These are phyloP conservation scores for Hoplodrina ambigua DNA, from an alignment of 2,888 invertebrate species.

Conservation along the genomic window DNA sequence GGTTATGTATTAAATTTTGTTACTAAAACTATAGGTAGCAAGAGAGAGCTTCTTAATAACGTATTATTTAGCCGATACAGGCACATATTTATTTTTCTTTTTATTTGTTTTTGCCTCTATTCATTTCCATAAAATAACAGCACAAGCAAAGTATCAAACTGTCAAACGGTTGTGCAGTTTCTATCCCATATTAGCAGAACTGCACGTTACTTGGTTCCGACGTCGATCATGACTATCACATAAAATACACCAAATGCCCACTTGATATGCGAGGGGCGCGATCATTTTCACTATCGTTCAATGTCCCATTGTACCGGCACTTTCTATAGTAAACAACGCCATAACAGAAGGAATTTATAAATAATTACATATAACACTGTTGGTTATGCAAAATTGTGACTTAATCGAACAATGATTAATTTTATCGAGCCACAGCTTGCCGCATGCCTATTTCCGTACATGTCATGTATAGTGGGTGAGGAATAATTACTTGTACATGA, in stretches of 20 bases:
- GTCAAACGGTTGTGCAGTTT: slow-evolving; percentile 51
- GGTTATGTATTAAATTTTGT: too few relatives aligned
- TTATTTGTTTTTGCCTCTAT: too few relatives aligned
- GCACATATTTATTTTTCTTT: too few relatives aligned
- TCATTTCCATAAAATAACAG: slow-evolving; percentile 5
- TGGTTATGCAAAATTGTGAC: slow-evolving; percentile 64
- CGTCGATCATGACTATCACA: slow-evolving; percentile 64
- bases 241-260: slow-evolving; percentile 69
- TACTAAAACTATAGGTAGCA: background rate
- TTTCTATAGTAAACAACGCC: slow-evolving; percentile 85
- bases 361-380: slow-evolving; percentile 69
- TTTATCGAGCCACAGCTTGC: slow-evolving; percentile 29
- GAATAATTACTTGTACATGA: slow-evolving; percentile 52
- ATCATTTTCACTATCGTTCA: slow-evolving; percentile 88
- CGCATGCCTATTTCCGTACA: slow-evolving; percentile 46
- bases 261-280: slow-evolving; percentile 78
- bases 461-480: slow-evolving; percentile 51
- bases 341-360: slow-evolving; percentile 71
- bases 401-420: slow-evolving; percentile 60
- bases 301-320: slow-evolving; percentile 82
- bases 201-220: slow-evolving; percentile 53
- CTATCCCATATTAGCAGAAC: slow-evolving; percentile 53
- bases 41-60: background rate
- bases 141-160: slow-evolving; percentile 21
- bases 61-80: background rate